These are phyloP conservation scores for Nephotettix cincticeps DNA, from an alignment of 1,140 invertebrate genomes.

Conservation along the genomic window DNA sequence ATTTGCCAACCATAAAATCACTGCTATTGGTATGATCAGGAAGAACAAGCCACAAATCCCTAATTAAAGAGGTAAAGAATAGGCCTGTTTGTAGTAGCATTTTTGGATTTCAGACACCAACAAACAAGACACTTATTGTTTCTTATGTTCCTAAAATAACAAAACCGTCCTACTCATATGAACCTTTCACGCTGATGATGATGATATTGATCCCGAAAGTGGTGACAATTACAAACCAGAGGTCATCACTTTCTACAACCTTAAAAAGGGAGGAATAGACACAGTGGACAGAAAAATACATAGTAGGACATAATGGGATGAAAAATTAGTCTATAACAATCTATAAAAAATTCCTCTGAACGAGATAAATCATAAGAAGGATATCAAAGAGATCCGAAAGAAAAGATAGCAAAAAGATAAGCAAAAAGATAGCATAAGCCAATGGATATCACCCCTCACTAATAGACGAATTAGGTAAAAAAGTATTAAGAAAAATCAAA, in stretches of 20 bases:
- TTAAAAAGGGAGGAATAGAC: conserved; percentile 35
- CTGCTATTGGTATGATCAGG: conserved; percentile 42
- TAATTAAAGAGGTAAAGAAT: conserved; percentile 3
- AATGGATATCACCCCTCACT: no score
- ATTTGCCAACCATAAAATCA: conserved; percentile 40
- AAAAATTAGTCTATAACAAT: background rate
- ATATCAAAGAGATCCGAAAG: no score
- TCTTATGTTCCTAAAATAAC: conserved; percentile 39
- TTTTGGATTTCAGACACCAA: background rate
- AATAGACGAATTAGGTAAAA: no score
- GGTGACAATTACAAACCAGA: conserved; percentile 27
- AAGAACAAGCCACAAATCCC: conserved; percentile 7
- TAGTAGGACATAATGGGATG: background rate
- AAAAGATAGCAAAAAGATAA: background rate
- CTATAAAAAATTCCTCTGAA: no score
- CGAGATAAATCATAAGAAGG: no score
- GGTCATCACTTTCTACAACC: conserved; percentile 39
- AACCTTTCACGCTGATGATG: conserved; percentile 37
- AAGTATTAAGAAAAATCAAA: no score
- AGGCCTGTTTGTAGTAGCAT: background rate
- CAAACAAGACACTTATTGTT: no score
- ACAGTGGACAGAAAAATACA: conserved; percentile 36
- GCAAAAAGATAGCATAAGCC: no score
- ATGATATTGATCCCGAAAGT: no score
- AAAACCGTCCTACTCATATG: conserved; percentile 37